Percentiles rank a stretch among this genome's conserved stretches.
Evolutionary conservation across 2,888 invertebrate species (phyloP).

Genomic region (Eilema sororculum): DNA sequence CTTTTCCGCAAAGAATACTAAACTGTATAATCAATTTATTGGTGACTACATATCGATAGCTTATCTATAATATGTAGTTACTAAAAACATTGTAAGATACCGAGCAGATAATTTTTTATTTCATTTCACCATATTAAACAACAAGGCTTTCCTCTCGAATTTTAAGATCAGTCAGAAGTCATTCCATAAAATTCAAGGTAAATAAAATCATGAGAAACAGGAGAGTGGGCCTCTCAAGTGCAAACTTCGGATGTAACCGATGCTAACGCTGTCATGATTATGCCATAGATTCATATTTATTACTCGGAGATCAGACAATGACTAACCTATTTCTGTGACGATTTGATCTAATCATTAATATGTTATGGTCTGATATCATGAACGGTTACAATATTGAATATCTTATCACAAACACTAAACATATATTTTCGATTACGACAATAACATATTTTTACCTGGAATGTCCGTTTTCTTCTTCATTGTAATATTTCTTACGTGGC

Average conservation of each 20-base stretch:
- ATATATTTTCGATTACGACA: conserved; percentile 18
- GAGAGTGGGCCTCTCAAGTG: not conserved
- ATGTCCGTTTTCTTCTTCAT: conserved; percentile 1
- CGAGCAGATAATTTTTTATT: not conserved
- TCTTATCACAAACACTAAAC: conserved; percentile 18
- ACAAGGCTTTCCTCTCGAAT: not conserved
- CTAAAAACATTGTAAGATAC: not conserved
- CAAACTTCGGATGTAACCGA: not conserved
- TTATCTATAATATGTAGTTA: not conserved
- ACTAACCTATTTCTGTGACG: not conserved
- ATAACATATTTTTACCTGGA: not conserved
- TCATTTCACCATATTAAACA: not conserved
- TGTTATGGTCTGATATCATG: not conserved
- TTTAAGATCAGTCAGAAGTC: not conserved
- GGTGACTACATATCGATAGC: not conserved
- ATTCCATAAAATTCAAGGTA: not conserved
- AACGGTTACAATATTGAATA: not conserved
- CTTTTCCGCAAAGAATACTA: not conserved
- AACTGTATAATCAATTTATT: not conserved
- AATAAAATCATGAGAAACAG: not conserved
- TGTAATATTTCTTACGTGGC: not conserved
- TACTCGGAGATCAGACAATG: not conserved
- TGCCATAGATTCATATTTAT: no score
- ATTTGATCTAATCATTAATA: not conserved
- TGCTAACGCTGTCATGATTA: not conserved